Base-by-base conservation (phyloP, 2,797 vertebrate species). In the Hipposideros larvatus region DNA sequence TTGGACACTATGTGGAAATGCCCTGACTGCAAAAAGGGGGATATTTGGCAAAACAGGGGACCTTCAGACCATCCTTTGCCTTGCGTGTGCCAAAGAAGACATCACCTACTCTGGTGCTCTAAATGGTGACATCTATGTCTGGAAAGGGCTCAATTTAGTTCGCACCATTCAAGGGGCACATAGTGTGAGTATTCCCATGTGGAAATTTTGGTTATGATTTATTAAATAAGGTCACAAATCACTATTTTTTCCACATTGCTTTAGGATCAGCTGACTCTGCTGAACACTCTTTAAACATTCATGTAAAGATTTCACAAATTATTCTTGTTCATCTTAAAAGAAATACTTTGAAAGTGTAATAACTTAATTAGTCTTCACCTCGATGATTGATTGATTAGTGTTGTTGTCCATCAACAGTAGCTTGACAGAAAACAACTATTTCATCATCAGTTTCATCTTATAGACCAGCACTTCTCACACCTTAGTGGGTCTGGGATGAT, bases 11-110 rank as follows among this genome's bases (percentile, higher is more conserved):
- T 99, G 99, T 98, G 99, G 99, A 88, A 99, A 99, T 5, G 99
- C 99, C 4, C 97, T 99, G 97, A 99, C 99, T 5, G 99, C 99
- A 0, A 99, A 99, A 98, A 98, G 99, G 97, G 99, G 99, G 24
- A 98, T 99, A 80, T 99, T 99, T 87, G 99, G 99, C 89, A 99
- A 99, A 98, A 99, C 99, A 0, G 99, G 99, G 24, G 99, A 99
- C 98, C 99, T 99, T 61, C 99, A 99, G 98, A 99, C 99, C 85
- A 99, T 99, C 97, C 99, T 99, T 97, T 99, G 99, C 96, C 98
- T 99, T 79, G 99, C 99, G 0, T 99, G 99, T 71, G 99, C 99
- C 78, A 99, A 99, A 98, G 99, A 99, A 2, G 99, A 99, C 94
- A 96, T 99, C 98, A 99, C 99, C 0, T 99, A 99, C 96, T 99